These are phyloP conservation scores for Exocentrus adspersus DNA, from an alignment of 2,888 invertebrate species.

Conservation along the genomic window DNA sequence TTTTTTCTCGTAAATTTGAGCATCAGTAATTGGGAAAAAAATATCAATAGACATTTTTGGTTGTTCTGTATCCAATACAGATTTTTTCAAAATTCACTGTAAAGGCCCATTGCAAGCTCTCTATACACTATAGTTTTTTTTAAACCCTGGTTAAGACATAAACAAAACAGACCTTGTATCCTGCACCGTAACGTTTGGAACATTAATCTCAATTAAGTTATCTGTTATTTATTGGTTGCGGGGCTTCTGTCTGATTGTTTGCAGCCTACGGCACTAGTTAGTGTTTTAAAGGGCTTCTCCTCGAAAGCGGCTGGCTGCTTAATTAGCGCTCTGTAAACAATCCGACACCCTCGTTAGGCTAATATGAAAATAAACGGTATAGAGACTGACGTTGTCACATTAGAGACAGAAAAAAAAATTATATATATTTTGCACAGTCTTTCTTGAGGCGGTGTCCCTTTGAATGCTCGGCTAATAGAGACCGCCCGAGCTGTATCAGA, in stretches of 20 bases:
- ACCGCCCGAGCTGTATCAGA: constrained; percentile 47
- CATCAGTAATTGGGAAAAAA: too few relatives aligned
- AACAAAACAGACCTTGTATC: neutral
- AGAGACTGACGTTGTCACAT: too few relatives aligned
- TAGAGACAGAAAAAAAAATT: too few relatives aligned
- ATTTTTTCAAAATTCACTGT: too few relatives aligned
- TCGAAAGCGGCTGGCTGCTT: constrained; percentile 38
- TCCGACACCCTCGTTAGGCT: constrained; percentile 33
- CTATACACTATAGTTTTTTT: too few relatives aligned
- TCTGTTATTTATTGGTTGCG: constrained; percentile 46
- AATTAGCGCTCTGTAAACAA: constrained; percentile 44
- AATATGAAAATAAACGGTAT: constrained; percentile 14
- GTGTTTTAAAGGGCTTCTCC: constrained; percentile 40
- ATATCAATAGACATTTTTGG: too few relatives aligned
- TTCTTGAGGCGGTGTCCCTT: constrained; percentile 16
- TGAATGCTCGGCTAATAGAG: constrained; percentile 39
- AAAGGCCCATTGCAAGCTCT: too few relatives aligned
- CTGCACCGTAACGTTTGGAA: constrained; percentile 40
- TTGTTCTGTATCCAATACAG: too few relatives aligned
- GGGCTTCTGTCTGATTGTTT: constrained; percentile 52
- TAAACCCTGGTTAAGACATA: too few relatives aligned
- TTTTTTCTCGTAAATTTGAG: too few relatives aligned
- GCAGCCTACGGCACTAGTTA: constrained; percentile 42
- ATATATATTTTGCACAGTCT: neutral
- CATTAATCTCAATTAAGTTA: constrained; percentile 53